Percentiles rank a stretch among this genome's conserved stretches.
Conservation (phyloP, 2,797 vertebrate species). For the Lagodon rhomboides region DNA sequence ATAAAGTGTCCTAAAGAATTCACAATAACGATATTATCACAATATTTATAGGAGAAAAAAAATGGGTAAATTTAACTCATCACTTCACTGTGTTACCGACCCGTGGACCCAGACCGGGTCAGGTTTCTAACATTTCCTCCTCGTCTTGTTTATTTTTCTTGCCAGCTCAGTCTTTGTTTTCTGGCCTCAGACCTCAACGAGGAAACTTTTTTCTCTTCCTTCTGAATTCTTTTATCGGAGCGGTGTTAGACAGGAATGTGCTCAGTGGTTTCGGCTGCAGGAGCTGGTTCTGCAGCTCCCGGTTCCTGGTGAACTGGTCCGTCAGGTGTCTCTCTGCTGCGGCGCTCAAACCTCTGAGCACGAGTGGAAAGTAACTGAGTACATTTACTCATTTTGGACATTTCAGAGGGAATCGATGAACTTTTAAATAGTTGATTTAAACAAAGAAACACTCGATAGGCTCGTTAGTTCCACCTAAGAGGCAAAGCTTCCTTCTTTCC, state of each 20-base stretch:
- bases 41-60: too few relatives aligned
- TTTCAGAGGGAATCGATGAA: too few relatives aligned
- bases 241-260: slow-evolving; percentile 50
- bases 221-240: slow-evolving; percentile 6
- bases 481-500: not conserved
- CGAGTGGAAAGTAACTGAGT: not conserved
- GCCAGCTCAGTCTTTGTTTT: not conserved
- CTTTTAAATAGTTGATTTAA: not conserved
- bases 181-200: slow-evolving; percentile 5
- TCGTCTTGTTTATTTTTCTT: not conserved
- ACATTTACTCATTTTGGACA: not conserved
- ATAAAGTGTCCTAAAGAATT: too few relatives aligned
- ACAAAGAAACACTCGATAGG: not conserved
- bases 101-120: too few relatives aligned
- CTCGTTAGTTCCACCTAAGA: too few relatives aligned
- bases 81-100: too few relatives aligned
- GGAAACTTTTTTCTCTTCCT: slow-evolving; percentile 3
- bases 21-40: too few relatives aligned
- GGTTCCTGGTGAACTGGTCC: slow-evolving; percentile 60
- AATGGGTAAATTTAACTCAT: too few relatives aligned
- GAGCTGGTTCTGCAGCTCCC: slow-evolving; percentile 51
- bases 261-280: slow-evolving; percentile 24
- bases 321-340: slow-evolving; percentile 39
- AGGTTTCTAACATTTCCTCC: not conserved
- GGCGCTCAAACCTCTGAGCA: slow-evolving; percentile 7